phyloP scores from a whole-genome alignment of 2,888 invertebrate genomes.

The Eudemis profundana region DNA sequence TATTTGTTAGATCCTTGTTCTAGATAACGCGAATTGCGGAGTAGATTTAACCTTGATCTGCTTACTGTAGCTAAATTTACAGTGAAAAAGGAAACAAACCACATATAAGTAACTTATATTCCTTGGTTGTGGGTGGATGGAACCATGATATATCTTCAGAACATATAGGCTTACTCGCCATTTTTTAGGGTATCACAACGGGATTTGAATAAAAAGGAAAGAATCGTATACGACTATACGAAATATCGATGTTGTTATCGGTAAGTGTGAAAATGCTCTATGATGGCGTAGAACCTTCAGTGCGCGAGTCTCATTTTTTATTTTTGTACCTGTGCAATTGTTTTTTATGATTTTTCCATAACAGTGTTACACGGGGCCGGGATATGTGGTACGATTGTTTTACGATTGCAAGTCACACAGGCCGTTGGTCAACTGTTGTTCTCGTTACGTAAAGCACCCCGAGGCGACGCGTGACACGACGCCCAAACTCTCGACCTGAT shows the following conservation, averaged over 20 bases:
- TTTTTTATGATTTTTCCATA: neutral
- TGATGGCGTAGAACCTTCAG: no score
- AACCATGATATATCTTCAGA: no score
- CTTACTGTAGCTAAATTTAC: neutral
- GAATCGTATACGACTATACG: no score
- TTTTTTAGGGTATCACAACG: no score
- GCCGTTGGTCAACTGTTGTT: conserved; percentile 29
- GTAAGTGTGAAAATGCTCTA: no score
- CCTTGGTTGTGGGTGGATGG: no score
- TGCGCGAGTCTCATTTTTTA: no score
- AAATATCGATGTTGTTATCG: no score
- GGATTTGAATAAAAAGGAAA: no score
- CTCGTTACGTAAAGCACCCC: conserved; percentile 38
- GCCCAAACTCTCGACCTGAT: conserved; percentile 50
- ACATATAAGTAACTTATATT: no score
- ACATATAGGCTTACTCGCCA: no score
- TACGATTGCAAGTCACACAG: conserved; percentile 32
- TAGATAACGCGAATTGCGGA: neutral
- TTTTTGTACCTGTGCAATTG: neutral
- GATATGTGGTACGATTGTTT: conserved; percentile 29
- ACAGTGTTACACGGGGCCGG: neutral
- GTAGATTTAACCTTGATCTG: neutral
- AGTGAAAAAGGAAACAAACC: no score
- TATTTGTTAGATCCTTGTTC: neutral
- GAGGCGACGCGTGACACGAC: conserved; percentile 40